These are phyloP conservation scores for Leucophenga montana DNA, from an alignment of 2,888 invertebrate genomes.

Conservation along the genomic window DNA sequence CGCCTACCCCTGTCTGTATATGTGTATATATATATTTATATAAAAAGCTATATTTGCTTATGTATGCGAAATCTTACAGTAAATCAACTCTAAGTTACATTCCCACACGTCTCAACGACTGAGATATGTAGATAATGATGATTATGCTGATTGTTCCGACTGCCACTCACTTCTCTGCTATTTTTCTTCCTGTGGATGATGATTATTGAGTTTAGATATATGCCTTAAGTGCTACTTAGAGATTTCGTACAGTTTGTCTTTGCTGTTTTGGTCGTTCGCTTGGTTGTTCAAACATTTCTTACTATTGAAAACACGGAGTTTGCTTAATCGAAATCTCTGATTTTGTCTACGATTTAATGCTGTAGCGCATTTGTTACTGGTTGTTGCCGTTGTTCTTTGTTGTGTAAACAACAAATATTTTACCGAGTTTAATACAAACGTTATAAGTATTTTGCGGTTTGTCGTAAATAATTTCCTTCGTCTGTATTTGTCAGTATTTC, in stretches of 20 bases:
- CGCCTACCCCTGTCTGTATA: no score
- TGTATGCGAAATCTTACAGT: constrained; percentile 9
- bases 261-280: constrained; percentile 30
- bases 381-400: background rate
- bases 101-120: constrained; percentile 10
- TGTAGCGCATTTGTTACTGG: background rate
- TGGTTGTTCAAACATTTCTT: background rate
- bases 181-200: background rate
- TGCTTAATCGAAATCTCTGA: constrained; percentile 14
- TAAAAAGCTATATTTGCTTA: background rate
- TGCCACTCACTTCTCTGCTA: constrained; percentile 28
- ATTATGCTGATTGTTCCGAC: constrained; percentile 44
- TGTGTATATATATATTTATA: background rate
- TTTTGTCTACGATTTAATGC: background rate
- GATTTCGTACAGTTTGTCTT: constrained; percentile 45
- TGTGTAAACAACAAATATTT: background rate
- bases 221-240: constrained; percentile 60
- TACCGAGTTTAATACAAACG: constrained; percentile 3
- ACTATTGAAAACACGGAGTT: background rate
- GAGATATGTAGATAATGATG: constrained; percentile 12
- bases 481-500: constrained; percentile 55
- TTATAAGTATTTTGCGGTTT: constrained; percentile 18
- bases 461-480: no score
- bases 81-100: constrained; percentile 18
- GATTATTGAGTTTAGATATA: constrained; percentile 62